phyloP scores from a whole-genome alignment of 2,888 invertebrate species.

The Drosophila cognata region DNA sequence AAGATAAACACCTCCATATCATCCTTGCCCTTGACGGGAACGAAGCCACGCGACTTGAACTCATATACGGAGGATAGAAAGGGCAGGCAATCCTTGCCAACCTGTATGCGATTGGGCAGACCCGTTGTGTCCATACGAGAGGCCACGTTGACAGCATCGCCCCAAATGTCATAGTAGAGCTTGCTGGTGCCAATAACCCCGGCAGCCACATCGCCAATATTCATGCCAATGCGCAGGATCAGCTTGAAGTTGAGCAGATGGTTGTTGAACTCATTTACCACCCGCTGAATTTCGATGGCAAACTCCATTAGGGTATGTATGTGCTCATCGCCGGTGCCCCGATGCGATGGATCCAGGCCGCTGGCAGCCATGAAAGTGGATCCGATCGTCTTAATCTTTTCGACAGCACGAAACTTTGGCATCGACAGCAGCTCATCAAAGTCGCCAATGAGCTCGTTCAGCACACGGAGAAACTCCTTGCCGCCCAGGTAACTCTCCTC shows the following conservation, averaged over 20 bases:
- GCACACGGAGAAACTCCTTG: slow-evolving; percentile 95
- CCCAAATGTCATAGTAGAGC: slow-evolving; percentile 99
- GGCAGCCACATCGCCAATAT: slow-evolving; percentile 97
- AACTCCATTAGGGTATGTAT: slow-evolving; percentile 97
- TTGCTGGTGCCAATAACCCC: slow-evolving; percentile 98
- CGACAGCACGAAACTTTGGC: slow-evolving; percentile 93
- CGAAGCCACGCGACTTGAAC: slow-evolving; percentile 96
- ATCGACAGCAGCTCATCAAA: slow-evolving; percentile 96
- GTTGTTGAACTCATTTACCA: slow-evolving; percentile 94
- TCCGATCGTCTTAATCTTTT: slow-evolving; percentile 99
- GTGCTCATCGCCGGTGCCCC: slow-evolving; percentile 89
- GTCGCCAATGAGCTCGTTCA: slow-evolving; percentile 98
- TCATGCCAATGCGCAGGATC: slow-evolving; percentile 94
- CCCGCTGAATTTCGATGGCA: slow-evolving; percentile 95
- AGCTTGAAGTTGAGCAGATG: slow-evolving; percentile 96
- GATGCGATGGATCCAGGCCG: slow-evolving; percentile 93
- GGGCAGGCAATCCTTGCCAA: slow-evolving; percentile 91
- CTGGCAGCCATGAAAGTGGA: slow-evolving; percentile 99
- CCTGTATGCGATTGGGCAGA: slow-evolving; percentile 92
- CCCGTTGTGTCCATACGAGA: slow-evolving; percentile 99
- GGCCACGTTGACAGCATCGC: slow-evolving; percentile 98
- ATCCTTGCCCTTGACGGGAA: slow-evolving; percentile 98
- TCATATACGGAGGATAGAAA: slow-evolving; percentile 91
- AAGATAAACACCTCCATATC: slow-evolving; percentile 96
- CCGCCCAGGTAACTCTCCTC: slow-evolving; percentile 98